phyloP scores from a whole-genome alignment of 1,140 invertebrate species.

The Teleogryllus occipitalis region DNA sequence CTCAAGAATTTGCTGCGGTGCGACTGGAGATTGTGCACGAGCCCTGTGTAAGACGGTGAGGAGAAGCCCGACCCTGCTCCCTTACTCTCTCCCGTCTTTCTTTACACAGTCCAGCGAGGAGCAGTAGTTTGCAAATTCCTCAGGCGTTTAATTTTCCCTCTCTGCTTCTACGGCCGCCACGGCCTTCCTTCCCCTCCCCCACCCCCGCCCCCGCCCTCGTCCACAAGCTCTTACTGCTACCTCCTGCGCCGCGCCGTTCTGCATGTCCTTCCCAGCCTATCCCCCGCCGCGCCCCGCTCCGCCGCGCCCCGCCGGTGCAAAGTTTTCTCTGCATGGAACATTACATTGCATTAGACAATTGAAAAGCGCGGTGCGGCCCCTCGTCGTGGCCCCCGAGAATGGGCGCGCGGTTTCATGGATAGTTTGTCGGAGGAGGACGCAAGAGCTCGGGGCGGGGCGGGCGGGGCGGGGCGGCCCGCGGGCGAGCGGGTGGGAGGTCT shows the following conservation, averaged over 20 bases:
- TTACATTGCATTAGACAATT: conserved; percentile 5
- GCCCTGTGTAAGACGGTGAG: not conserved
- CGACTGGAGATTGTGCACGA: not conserved
- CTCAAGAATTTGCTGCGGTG: not conserved
- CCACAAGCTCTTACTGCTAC: not conserved
- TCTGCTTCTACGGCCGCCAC: not conserved
- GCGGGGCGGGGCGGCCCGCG: too few species aligned
- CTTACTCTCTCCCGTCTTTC: not conserved
- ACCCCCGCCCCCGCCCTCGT: too few species aligned
- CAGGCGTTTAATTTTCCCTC: not conserved
- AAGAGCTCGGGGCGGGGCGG: not conserved
- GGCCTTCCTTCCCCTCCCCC: not conserved
- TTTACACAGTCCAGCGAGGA: not conserved
- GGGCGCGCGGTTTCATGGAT: not conserved
- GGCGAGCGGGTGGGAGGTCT: too few species aligned
- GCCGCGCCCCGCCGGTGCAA: not conserved
- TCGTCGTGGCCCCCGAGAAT: not conserved
- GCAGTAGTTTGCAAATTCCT: not conserved
- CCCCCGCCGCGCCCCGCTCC: too few species aligned
- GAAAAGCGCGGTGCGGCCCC: not conserved
- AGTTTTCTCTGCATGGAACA: conserved; percentile 1
- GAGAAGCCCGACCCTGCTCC: not conserved
- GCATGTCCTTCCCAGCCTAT: not conserved
- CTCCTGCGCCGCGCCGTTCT: not conserved
- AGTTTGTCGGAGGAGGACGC: not conserved